Conservation (phyloP, 2,797 vertebrate genomes). For the Myioborus melanocephalus region DNA sequence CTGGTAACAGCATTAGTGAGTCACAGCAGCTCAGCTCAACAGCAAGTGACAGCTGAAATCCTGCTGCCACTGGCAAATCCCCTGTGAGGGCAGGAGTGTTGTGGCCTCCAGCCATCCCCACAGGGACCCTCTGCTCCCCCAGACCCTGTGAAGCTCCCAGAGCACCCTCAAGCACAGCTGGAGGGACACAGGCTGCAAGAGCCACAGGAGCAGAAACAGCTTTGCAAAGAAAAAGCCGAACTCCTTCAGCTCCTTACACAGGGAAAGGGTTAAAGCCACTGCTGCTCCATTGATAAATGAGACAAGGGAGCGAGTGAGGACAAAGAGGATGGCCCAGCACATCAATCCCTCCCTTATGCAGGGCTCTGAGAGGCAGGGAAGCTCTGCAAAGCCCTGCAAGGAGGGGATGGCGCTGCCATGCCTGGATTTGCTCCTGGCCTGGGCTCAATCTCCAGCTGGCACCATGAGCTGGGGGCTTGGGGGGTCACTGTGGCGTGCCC, state of each 20-base stretch:
- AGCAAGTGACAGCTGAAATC: conserved; percentile 53
- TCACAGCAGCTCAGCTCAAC: conserved; percentile 51
- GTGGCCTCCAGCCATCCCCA: neutral
- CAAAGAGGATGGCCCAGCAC: neutral
- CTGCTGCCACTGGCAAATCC: neutral
- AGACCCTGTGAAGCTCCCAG: fast-evolving
- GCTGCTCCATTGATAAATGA: conserved; percentile 26
- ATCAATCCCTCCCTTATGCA: conserved; percentile 24
- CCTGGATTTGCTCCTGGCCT: neutral
- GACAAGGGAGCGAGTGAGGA: conserved; percentile 4
- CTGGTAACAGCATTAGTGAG: conserved; percentile 18
- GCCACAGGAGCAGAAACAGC: neutral
- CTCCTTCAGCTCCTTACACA: neutral
- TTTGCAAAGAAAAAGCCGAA: neutral
- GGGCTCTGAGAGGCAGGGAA: neutral
- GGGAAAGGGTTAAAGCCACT: conserved; percentile 27
- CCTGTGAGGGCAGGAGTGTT: neutral
- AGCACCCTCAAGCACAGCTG: neutral
- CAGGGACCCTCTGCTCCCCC: neutral
- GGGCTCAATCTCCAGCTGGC: neutral
- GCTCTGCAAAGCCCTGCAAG: neutral
- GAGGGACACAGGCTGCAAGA: neutral
- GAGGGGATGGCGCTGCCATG: neutral
- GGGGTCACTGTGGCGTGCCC: fast-evolving
- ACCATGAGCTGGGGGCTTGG: neutral